phyloP scores from a whole-genome alignment of 2,888 invertebrate genomes.

The Eupsilia transversa region DNA sequence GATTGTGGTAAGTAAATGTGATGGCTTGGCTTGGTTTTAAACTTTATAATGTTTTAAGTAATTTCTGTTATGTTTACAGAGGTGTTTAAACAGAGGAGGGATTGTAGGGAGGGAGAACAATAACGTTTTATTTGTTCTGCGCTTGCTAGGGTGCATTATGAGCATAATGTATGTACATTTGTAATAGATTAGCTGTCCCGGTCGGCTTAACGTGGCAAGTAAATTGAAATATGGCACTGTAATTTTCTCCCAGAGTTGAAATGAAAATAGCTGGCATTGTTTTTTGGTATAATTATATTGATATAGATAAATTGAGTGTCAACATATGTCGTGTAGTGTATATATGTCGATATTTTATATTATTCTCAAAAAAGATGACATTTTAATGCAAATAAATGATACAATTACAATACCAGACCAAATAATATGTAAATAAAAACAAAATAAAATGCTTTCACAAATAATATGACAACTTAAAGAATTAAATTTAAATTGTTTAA shows the following conservation, averaged over 20 bases:
- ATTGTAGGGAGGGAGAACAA: conserved; percentile 9
- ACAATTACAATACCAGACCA: neutral
- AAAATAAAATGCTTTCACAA: conserved; percentile 20
- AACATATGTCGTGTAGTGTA: no score
- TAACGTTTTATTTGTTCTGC: conserved; percentile 35
- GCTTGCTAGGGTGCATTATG: conserved; percentile 24
- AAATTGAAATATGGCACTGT: conserved; percentile 50
- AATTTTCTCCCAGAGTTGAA: conserved; percentile 25
- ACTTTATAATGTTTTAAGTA: conserved; percentile 13
- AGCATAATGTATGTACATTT: conserved; percentile 41
- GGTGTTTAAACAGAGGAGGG: conserved; percentile 5
- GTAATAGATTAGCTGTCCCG: conserved; percentile 56
- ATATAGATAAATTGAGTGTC: neutral
- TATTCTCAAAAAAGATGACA: neutral
- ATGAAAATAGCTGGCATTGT: conserved; percentile 27
- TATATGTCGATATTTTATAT: neutral
- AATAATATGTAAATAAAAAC: conserved; percentile 2
- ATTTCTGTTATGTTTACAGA: conserved; percentile 17
- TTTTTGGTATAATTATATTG: neutral
- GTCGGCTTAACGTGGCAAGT: conserved; percentile 29
- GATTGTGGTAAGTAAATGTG: conserved; percentile 7
- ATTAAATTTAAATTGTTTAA: no score
- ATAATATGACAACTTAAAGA: conserved; percentile 1
- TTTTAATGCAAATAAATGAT: neutral
- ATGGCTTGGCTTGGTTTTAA: neutral